Base-by-base conservation (phyloP, 2,888 invertebrate genomes). In the Athalia cordata region DNA sequence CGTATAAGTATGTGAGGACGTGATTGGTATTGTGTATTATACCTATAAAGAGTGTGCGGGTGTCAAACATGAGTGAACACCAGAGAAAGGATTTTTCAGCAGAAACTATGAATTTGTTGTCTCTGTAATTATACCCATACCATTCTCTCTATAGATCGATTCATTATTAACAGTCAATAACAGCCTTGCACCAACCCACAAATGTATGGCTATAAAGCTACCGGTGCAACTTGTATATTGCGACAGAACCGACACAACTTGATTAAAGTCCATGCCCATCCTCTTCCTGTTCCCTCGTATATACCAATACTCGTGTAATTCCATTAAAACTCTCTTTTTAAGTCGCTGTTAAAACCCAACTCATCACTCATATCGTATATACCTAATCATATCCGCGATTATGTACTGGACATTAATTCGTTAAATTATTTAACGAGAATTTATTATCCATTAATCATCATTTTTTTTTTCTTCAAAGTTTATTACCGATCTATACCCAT, bases 211-310 rank as follows among this genome's bases (percentile, higher is more conserved):
- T 52, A 3, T 49, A 49, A 75, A 61, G 62, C 62, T 75, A 61
- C 29, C 75, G 29, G 57, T 29, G 47, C 72, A 59, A 59, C 72
- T 62, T 62, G 67, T 75, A 80, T 83, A 80, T 83, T 82, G 82
- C 82, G 79, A 80, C 78, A 65, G 66, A 65, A 66, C 66, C 77
- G 75, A 77, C 74, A 64, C 77, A 74, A 43, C 62, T 80, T 82
- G 80, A 85, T 83, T 81, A 82, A 29, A 82, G 82, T 82, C 82
- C 82, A 79, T 82, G 84, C 87, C 86, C 84, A 87, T 86, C 87
- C 86, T 84, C 82, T 87, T 86, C 86, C 86, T 82, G 83, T 82
- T 81, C 80, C 45, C 64, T 66, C 79, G 77, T 52, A 55, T 52
- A 55, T 62, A 47, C 13, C 43, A 15, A 47, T 55, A 29, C 43